These are phyloP conservation scores for Buceros bicornis DNA, from an alignment of 2,797 vertebrate genomes.

Conservation along the genomic window DNA sequence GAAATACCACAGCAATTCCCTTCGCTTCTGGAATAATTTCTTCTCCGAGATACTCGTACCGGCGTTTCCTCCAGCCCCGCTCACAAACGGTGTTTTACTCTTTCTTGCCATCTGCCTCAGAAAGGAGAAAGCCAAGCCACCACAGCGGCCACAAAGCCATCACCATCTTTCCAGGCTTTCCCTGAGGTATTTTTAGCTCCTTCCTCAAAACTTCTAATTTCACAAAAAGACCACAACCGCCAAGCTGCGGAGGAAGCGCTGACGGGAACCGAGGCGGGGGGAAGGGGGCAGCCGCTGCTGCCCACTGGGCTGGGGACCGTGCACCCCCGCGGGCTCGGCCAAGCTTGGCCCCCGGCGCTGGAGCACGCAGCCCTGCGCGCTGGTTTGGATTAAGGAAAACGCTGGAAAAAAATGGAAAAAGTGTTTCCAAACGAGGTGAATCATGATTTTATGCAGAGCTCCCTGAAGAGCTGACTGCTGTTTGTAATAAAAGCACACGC, in stretches of 20 bases:
- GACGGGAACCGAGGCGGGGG: neutral
- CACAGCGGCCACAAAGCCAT: neutral
- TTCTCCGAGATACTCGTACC: neutral
- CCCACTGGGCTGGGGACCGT: neutral
- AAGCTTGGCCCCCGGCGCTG: neutral
- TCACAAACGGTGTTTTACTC: constrained; percentile 35
- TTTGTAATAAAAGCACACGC: constrained; percentile 57
- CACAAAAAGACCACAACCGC: neutral
- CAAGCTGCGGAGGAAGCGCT: neutral
- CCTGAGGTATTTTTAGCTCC: constrained; percentile 27
- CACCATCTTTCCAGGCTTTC: constrained; percentile 30
- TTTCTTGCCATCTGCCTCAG: neutral
- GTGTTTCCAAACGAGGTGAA: constrained; percentile 62
- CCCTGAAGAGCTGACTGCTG: constrained; percentile 66
- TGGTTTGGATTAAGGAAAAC: constrained; percentile 60
- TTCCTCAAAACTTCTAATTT: constrained; percentile 26
- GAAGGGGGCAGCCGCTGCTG: neutral
- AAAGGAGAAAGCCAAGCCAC: constrained; percentile 38
- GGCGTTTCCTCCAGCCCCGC: constrained; percentile 43
- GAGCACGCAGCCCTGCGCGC: neutral
- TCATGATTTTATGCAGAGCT: constrained; percentile 63
- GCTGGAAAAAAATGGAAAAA: constrained; percentile 12
- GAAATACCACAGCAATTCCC: constrained; percentile 67
- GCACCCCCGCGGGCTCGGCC: rapidly evolving
- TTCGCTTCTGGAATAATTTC: constrained; percentile 41